Conservation (phyloP, 2,113 vertebrate genomes). For the Cinclus cinclus region DNA sequence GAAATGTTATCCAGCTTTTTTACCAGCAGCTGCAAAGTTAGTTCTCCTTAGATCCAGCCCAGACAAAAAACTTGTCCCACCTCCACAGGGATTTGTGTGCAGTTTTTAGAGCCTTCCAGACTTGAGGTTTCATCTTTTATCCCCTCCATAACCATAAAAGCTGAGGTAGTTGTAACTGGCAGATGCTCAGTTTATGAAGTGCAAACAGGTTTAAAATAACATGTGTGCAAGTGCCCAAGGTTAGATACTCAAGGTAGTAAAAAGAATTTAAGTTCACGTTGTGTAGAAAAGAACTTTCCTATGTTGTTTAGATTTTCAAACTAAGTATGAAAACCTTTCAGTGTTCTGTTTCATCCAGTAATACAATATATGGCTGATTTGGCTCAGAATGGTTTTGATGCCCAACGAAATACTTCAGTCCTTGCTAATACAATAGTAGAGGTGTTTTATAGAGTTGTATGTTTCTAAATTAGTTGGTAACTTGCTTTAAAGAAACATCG, state of each 20-base stretch:
- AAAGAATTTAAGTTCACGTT: neutral
- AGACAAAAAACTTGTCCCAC: neutral
- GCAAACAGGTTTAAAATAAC: neutral
- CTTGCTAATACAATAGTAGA: neutral
- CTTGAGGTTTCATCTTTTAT: neutral
- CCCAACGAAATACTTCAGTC: neutral
- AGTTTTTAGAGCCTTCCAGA: neutral
- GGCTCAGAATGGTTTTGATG: slow-evolving; percentile 7
- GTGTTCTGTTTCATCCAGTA: neutral
- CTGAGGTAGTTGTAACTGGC: neutral
- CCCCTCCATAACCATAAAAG: neutral
- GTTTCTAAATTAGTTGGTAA: slow-evolving; percentile 52
- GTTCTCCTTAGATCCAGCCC: neutral
- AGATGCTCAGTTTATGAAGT: slow-evolving; percentile 41
- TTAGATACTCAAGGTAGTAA: neutral
- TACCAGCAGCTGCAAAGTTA: neutral
- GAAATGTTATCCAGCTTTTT: neutral
- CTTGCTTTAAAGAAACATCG: slow-evolving; percentile 58
- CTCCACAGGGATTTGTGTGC: neutral
- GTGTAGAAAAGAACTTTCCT: neutral
- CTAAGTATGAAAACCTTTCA: neutral
- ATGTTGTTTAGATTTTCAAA: neutral
- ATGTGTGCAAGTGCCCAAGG: neutral
- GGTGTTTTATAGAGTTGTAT: slow-evolving; percentile 24
- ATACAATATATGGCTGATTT: neutral